Conservation (phyloP, 2,888 invertebrate genomes). For the Tenthredo mesomela region DNA sequence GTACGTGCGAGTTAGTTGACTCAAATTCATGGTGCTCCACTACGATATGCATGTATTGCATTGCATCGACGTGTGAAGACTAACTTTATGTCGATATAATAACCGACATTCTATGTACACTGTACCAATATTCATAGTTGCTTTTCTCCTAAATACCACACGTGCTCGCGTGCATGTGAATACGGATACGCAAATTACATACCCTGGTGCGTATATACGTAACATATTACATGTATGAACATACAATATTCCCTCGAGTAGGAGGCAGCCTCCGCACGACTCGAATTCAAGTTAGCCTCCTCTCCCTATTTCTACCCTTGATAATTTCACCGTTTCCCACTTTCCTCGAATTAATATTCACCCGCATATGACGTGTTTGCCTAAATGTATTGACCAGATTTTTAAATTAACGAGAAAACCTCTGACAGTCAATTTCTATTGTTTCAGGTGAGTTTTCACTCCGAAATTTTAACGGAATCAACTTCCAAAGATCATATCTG, state of each 20-base stretch:
- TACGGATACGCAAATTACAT: background rate
- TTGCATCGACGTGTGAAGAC: background rate
- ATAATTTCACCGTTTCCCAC: background rate
- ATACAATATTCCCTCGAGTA: background rate
- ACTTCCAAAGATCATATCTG: background rate
- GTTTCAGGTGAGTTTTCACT: conserved; percentile 69
- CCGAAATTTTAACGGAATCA: conserved; percentile 8
- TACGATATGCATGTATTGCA: background rate
- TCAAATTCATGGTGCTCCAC: conserved; percentile 27
- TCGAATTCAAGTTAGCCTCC: background rate
- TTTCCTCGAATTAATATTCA: background rate
- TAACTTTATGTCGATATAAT: conserved; percentile 4
- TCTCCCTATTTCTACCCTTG: background rate
- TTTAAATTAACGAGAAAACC: background rate
- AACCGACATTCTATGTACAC: background rate
- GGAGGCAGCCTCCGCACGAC: background rate
- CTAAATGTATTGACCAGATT: background rate
- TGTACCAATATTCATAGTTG: background rate
- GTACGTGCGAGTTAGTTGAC: conserved; percentile 32
- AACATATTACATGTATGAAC: background rate
- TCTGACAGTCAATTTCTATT: conserved; percentile 52
- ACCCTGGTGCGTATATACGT: background rate
- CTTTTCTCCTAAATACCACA: background rate
- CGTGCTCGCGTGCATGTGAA: background rate
- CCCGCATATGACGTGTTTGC: background rate